Evolutionary conservation across 2,888 invertebrate genomes (phyloP).

Genomic region (Drosophila austrosaltans): DNA sequence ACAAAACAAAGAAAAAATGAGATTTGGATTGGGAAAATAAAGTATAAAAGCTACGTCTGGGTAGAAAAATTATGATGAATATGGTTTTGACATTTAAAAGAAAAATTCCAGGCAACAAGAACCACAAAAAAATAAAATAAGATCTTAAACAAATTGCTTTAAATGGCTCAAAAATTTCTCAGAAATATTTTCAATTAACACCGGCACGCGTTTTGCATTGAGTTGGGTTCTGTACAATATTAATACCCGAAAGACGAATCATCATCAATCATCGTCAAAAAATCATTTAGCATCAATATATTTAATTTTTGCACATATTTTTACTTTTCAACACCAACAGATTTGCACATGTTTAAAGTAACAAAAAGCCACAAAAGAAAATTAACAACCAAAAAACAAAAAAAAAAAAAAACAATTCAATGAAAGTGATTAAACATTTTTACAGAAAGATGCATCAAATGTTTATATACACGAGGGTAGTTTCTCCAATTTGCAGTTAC

Average conservation of each 20-base stretch:
- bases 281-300: conserved; percentile 29
- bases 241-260: conserved; percentile 5
- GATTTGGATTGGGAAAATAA: not conserved
- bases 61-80: conserved; percentile 18
- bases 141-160: not conserved
- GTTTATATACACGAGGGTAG: not conserved
- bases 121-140: not conserved
- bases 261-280: conserved; percentile 47
- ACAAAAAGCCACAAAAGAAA: conserved; percentile 7
- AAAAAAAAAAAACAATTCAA: not conserved
- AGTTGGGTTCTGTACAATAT: conserved; percentile 33
- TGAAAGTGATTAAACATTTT: conserved; percentile 1
- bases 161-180: conserved; percentile 26
- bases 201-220: conserved; percentile 22
- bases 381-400: too few species aligned
- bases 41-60: conserved; percentile 2
- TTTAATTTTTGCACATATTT: conserved; percentile 4
- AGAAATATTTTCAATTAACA: conserved; percentile 56
- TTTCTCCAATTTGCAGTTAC: not conserved
- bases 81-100: not conserved
- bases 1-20: not conserved
- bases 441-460: not conserved
- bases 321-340: conserved; percentile 1
- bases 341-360: conserved; percentile 3
- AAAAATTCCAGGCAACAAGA: not conserved